Base-by-base conservation (phyloP, 2,888 invertebrate species). In the Trachelus iudaicus region DNA sequence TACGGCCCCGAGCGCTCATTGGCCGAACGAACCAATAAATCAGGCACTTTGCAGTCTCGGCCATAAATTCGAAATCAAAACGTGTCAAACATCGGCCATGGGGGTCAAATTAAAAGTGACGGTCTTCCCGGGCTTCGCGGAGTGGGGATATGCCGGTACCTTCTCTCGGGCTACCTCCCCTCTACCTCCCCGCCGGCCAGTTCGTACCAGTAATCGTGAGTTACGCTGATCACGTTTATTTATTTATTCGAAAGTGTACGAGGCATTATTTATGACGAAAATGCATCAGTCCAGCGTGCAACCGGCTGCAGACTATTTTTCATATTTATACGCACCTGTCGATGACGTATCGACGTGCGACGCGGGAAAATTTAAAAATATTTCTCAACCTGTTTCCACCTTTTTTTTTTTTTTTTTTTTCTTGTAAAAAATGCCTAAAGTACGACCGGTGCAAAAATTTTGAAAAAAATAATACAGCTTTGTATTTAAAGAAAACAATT, bases 61-160 rank as follows among this genome's bases (percentile, higher is more conserved):
- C 84, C 86, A 89, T 91, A 90, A 91, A 91, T 91, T 88, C 85
- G 85, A 86, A 88, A 89, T 88, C 86, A 88, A 90, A 90, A 89
- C 85, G 86, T 89, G 90, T 87, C 89, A 89, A 88, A 88, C 87
- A 85, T 76, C 75, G 77, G 81, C 83, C 80, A 77, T 75, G 75
- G 79, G 82, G 84, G 73, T 82, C 84, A 89, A 91, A 91, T 90
- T 91, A 91, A 91, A 91, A 91, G 87, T 90, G 91, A 91, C 91
- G 90, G 88, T 83, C 80, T 83, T 69, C 1, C 15, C 69, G 69
- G 69, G 30, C 11, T 69, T 4, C 82, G 84, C 85, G 82, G 69
- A 75, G 75, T 76, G 69, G 69, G 76, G 37, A 69, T 69, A n/a
- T n/a, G n/a, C 13, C 13, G 31, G 31, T 31, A 73, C 76, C 69